Base-by-base conservation (phyloP, 2,797 vertebrate species). In the Poecilia gillii region DNA sequence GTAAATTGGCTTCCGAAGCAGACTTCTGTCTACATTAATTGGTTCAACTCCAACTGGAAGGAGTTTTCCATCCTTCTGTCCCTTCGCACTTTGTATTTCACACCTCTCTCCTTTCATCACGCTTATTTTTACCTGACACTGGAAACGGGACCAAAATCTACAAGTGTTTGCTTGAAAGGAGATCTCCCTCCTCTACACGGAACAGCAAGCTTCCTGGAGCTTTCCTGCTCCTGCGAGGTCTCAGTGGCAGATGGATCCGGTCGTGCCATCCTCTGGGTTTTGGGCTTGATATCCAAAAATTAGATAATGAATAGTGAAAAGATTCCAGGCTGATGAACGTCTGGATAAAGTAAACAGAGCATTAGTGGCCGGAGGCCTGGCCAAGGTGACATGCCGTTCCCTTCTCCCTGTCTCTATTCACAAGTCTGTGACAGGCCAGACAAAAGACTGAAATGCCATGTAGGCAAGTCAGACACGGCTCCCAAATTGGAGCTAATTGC, bases 401-500 rank as follows among this genome's bases (percentile, higher is more conserved):
- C 86, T 78, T 86, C 86, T 78, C 73, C 75, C 75, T 87, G 83
- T 89, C 85, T 90, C 81, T 81, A 85, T 90, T 93, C 84, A 89
- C 87, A 90, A 88, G 84, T 84, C 81, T 18, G 78, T 84, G 89
- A 83, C 87, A 77, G 80, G 31, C 8, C 18, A 74, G 70, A 91
- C 88, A 92, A 92, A 93, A 74, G 82, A 74, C 82, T 81, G 47
- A 79, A 84, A 87, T 83, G 79, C 81, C 87, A 59, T 85, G 76
- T 59, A 83, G 81, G 81, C 81, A 76, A 45, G 78, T 90, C 83
- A 88, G 76, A 90, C 87, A 84, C 39, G 41, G 77, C 87, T 84
- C 82, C 74, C 77, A 84, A 92, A 92, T 91, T 93, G 73, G 62
- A 91, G 87, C 81, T 88, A 89, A 92, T 92, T 92, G 87, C 86